Percentiles rank a stretch among this genome's conserved stretches.
Conservation (phyloP, 1,140 invertebrate genomes). For the Aphaenogaster ashmeadi region DNA sequence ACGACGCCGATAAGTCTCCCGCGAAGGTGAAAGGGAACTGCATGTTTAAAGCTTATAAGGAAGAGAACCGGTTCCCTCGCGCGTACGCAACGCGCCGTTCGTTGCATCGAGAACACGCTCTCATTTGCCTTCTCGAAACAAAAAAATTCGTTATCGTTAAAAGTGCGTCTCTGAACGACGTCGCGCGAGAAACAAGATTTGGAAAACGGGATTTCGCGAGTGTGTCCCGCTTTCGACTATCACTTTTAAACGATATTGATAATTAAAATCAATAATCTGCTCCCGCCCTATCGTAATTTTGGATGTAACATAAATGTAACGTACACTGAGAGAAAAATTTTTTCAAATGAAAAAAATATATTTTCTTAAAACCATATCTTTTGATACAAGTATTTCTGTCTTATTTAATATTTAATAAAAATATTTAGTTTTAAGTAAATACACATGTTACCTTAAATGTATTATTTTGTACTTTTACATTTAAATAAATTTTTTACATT, state of each 20-base stretch:
- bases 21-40: constrained; percentile 74
- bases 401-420: no score
- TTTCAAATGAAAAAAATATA: no score
- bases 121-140: neutral
- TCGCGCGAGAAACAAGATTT: neutral
- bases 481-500: no score
- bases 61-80: constrained; percentile 70
- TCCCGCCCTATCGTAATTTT: neutral
- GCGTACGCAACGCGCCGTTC: constrained; percentile 4
- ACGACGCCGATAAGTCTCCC: constrained; percentile 62
- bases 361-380: no score
- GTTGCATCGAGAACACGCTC: constrained; percentile 15
- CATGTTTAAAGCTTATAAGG: constrained; percentile 64
- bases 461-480: no score
- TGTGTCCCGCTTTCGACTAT: neutral
- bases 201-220: neutral
- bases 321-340: neutral
- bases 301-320: neutral
- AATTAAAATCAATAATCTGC: neutral
- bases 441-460: no score
- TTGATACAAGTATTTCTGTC: no score
- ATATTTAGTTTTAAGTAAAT: no score
- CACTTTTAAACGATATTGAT: neutral
- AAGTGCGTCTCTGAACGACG: neutral
- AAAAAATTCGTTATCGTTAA: neutral